These are phyloP conservation scores for Bujurquina vittata DNA, from an alignment of 2,113 vertebrate genomes.

Conservation along the genomic window DNA sequence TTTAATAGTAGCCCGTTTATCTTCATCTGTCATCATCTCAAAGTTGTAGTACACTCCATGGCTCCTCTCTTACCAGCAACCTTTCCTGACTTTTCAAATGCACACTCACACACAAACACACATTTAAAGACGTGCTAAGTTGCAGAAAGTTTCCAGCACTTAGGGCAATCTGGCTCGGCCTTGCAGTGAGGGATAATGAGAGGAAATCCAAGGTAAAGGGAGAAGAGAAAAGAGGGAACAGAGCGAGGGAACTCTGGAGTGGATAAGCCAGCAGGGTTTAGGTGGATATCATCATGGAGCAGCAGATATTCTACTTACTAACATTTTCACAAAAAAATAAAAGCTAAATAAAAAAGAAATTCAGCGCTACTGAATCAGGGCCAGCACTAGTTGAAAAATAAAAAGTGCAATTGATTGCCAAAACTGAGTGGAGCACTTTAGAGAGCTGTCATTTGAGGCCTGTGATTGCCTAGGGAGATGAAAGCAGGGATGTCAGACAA, in stretches of 20 bases:
- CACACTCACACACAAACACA: constrained; percentile 12
- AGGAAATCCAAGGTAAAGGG: constrained; percentile 69
- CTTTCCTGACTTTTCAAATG: constrained; percentile 46
- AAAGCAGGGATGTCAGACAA: constrained; percentile 66
- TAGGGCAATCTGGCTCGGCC: constrained; percentile 56
- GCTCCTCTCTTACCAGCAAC: constrained; percentile 54
- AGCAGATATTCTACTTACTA: constrained; percentile 63
- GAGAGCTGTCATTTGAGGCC: constrained; percentile 59
- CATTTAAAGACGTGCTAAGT: constrained; percentile 18
- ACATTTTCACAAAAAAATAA: constrained; percentile 56
- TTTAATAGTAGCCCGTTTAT: constrained; percentile 78
- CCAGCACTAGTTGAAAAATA: constrained; percentile 28
- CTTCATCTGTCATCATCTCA: constrained; percentile 79
- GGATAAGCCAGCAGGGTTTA: constrained; percentile 57
- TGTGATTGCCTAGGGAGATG: constrained; percentile 53
- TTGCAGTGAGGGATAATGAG: constrained; percentile 55
- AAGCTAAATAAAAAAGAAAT: constrained; percentile 22
- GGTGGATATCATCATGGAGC: constrained; percentile 48
- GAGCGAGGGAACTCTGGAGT: constrained; percentile 40
- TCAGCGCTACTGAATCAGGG: constrained; percentile 24
- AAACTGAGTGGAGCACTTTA: constrained; percentile 35
- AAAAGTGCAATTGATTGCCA: constrained; percentile 54
- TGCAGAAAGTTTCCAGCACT: constrained; percentile 62
- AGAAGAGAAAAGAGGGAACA: constrained; percentile 36
- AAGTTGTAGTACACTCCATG: constrained; percentile 54